phyloP scores from a whole-genome alignment of 2,888 invertebrate species.

The Nomada lathburiana region DNA sequence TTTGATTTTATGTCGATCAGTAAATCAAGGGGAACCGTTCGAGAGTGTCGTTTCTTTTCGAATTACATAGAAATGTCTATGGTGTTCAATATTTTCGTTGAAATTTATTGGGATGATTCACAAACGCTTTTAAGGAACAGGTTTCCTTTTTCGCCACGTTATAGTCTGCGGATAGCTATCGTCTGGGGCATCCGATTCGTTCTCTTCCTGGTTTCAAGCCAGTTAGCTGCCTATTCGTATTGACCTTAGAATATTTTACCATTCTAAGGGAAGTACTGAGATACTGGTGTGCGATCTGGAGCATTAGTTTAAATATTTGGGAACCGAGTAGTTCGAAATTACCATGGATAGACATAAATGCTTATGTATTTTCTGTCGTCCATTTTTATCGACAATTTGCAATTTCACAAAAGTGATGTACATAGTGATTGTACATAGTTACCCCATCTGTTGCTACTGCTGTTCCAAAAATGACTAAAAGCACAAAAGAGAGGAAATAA shows the following conservation, averaged over 20 bases:
- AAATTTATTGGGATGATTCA: conserved; percentile 29
- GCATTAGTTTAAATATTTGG: no score
- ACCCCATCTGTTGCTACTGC: no score
- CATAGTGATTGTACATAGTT: no score
- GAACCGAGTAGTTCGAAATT: no score
- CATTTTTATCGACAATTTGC: no score
- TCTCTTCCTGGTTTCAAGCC: conserved; percentile 8
- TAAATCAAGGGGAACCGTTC: conserved; percentile 11
- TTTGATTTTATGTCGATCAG: no score
- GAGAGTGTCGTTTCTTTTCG: neutral
- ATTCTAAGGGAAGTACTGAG: neutral
- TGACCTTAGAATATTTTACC: neutral
- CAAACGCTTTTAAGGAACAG: conserved; percentile 6
- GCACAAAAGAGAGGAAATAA: no score
- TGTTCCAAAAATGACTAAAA: no score
- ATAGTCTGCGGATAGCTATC: neutral
- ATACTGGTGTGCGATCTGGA: neutral
- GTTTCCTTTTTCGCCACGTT: conserved; percentile 14
- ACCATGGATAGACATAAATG: no score
- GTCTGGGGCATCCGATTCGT: neutral
- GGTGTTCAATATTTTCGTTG: conserved; percentile 15
- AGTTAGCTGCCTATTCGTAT: neutral
- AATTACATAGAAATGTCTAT: neutral
- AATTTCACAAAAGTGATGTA: no score
- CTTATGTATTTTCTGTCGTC: no score